Evolutionary conservation across 2,888 invertebrate genomes (phyloP), one percentile per base, ranked within the genome.

Genomic region (Eilema caniola): DNA sequence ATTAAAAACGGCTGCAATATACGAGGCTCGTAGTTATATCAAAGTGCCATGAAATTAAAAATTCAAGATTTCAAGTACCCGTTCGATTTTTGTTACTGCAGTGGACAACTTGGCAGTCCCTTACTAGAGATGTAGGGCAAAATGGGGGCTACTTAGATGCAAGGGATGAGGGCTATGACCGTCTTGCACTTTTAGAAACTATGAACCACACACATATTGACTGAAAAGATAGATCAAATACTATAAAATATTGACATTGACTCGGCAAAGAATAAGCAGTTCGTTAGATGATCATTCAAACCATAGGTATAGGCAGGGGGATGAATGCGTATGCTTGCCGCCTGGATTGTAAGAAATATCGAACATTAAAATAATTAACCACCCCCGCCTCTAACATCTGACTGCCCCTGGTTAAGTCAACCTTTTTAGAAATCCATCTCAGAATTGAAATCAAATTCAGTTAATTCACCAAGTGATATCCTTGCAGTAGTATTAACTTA

Each of bases 1-100:
- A 64, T 59, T 66, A 62, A 41, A 62, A 57, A 24, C 25, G 41
- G 24, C 16, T 62, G 53, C n/a, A 53, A 16, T 31, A 62, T 12
- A 16, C 31, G 8, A 53, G 56, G 23, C 12, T 23, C 5, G 20
- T 47, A 47, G 37, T 37, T 37, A 2, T 37, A 37, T 37, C 37
- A 12, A 37, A 37, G 1, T 16, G 16, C 16, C 4, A 20, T 47
- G 4, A 53, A 47, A 47, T 47, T 41, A 16, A 41, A n/a, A 20
- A 53, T 53, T 53, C 8, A 8, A 53, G 8, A n/a, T 53, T 47
- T 5, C n/a, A n/a, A n/a, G n/a, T n/a, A n/a, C 7, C 47, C 0
- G 20, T 47, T 47, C 47, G 4, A 16, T 41, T 16, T 16, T 1
- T 14, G 3, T 37, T 37, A 37, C 33, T 33, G 8, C 33, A 37